Percentiles rank a stretch among this genome's conserved stretches.
Evolutionary conservation across 2,888 invertebrate species (phyloP).

Genomic region (Sphaerophoria rueppellii): DNA sequence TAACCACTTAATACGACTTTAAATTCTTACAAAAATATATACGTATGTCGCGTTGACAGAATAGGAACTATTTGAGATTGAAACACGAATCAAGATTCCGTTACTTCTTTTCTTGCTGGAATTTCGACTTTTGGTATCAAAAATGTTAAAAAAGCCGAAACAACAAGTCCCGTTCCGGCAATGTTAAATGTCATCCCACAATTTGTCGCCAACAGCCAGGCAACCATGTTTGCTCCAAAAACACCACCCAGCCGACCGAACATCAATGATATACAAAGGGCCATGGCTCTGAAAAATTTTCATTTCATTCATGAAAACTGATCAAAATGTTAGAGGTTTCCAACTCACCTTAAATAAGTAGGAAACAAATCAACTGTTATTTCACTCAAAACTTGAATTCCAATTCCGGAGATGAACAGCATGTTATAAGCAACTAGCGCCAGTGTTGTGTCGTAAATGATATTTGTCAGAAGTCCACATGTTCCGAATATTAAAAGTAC

Average conservation of each 20-base stretch:
- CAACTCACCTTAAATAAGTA: slow-evolving; percentile 78
- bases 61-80: not conserved
- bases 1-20: too few species aligned
- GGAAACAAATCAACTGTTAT: slow-evolving; percentile 79
- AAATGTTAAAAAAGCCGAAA: slow-evolving; percentile 75
- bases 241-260: slow-evolving; percentile 83
- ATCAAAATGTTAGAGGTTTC: not conserved
- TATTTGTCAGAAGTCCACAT: slow-evolving; percentile 75
- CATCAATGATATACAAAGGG: slow-evolving; percentile 83
- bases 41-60: too few species aligned
- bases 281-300: slow-evolving; percentile 82
- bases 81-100: not conserved
- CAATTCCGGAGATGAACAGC: slow-evolving; percentile 75
- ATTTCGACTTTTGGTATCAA: slow-evolving; percentile 73
- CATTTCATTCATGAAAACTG: not conserved
- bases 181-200: slow-evolving; percentile 82
- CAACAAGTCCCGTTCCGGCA: slow-evolving; percentile 74
- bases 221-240: slow-evolving; percentile 82
- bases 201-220: slow-evolving; percentile 81
- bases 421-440: slow-evolving; percentile 75
- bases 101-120: not conserved
- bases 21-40: too few species aligned
- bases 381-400: slow-evolving; percentile 77
- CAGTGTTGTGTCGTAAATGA: slow-evolving; percentile 74
- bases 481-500: slow-evolving; percentile 74